Evolutionary conservation across 2,113 vertebrate species (phyloP).

Genomic region (Pleuronectes platessa): DNA sequence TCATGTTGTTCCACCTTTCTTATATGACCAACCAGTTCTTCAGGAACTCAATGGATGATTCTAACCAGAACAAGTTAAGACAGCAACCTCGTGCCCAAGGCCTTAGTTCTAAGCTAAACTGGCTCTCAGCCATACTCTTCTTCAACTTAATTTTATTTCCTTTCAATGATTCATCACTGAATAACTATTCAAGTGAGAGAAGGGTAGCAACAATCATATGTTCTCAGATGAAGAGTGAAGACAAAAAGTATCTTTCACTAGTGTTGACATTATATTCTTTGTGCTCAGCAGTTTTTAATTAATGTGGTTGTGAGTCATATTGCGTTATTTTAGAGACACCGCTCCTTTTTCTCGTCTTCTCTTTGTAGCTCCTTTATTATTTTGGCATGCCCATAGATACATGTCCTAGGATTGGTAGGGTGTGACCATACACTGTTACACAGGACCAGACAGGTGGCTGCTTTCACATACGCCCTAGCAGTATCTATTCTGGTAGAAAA

Average conservation of each 20-base stretch:
- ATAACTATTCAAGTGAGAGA: not conserved
- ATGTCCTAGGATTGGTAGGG: constrained; percentile 13
- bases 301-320: not conserved
- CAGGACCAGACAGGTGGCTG: not conserved
- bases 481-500: not conserved
- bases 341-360: not conserved
- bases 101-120: too few relatives aligned
- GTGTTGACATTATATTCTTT: not conserved
- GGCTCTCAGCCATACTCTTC: too few relatives aligned
- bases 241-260: not conserved
- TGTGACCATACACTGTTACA: not conserved
- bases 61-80: not conserved
- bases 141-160: not conserved
- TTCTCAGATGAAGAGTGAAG: not conserved
- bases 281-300: not conserved
- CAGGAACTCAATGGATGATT: too few relatives aligned
- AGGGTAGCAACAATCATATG: not conserved
- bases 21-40: too few relatives aligned
- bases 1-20: too few relatives aligned
- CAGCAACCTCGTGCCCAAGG: not conserved
- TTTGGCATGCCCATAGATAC: too few relatives aligned
- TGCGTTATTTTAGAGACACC: not conserved
- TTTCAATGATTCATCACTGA: not conserved
- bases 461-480: not conserved
- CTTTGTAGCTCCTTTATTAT: not conserved